These are phyloP conservation scores for Corapipo altera DNA, from an alignment of 2,113 vertebrate genomes.

Conservation along the genomic window DNA sequence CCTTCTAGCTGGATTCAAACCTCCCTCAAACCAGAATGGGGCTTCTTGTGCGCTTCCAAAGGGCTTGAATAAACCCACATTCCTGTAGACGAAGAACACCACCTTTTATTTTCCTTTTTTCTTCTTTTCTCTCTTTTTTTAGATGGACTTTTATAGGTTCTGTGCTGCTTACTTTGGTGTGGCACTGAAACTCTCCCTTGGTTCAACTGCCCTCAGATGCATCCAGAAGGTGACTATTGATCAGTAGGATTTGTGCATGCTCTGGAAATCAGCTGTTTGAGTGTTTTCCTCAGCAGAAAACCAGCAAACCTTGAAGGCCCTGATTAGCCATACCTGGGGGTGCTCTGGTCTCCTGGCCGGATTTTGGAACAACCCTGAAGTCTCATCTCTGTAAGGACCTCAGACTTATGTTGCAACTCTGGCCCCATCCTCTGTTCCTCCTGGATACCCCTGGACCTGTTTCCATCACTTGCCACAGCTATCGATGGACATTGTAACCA, in stretches of 20 bases:
- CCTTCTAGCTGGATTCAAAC: not conserved
- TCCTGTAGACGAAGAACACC: not conserved
- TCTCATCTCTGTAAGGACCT: not conserved
- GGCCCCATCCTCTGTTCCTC: not conserved
- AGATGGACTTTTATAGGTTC: not conserved
- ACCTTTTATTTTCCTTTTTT: not conserved
- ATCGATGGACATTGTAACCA: fast-evolving
- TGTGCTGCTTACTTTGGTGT: not conserved
- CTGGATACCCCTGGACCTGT: not conserved
- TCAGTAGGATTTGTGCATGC: not conserved
- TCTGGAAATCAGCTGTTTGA: not conserved
- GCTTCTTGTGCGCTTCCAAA: not conserved
- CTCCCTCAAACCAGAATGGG: not conserved
- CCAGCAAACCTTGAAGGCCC: not conserved
- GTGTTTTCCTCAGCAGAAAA: not conserved
- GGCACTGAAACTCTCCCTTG: not conserved
- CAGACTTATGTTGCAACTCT: fast-evolving
- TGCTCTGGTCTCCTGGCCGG: not conserved
- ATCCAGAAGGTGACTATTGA: not conserved
- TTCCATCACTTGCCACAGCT: not conserved
- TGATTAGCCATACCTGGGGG: not conserved
- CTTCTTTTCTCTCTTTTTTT: fast-evolving
- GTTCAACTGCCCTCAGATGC: not conserved
- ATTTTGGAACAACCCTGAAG: not conserved
- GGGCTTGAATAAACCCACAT: not conserved